Evolutionary conservation across 2,797 vertebrate species (phyloP).

Genomic region (Delichon dasypus): DNA sequence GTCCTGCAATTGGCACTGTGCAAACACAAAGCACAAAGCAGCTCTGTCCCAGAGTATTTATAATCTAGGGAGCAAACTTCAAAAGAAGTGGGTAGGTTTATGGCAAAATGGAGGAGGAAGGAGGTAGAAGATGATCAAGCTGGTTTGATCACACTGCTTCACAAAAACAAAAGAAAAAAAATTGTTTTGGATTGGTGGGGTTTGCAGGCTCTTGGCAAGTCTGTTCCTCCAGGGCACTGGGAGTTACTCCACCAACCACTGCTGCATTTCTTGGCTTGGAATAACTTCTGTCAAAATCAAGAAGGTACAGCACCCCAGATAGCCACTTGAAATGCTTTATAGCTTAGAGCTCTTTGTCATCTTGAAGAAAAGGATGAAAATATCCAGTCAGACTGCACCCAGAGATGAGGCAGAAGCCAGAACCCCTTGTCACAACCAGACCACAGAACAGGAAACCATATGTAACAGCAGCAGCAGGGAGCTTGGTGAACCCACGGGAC

Average conservation of each 20-base stretch:
- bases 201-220: not conserved
- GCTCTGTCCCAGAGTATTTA: not conserved
- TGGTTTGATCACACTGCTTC: not conserved
- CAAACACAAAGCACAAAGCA: conserved; percentile 23
- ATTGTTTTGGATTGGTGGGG: not conserved
- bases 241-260: not conserved
- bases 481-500: rapidly evolving
- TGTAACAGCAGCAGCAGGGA: rapidly evolving
- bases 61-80: conserved; percentile 1
- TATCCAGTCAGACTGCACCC: not conserved
- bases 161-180: not conserved
- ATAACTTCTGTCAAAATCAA: not conserved
- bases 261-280: not conserved
- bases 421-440: rapidly evolving
- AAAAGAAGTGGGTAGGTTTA: not conserved
- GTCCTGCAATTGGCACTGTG: not conserved
- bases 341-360: not conserved
- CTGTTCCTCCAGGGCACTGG: not conserved
- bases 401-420: not conserved
- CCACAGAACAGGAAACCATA: rapidly evolving
- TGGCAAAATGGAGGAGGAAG: not conserved
- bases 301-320: rapidly evolving
- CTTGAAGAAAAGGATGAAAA: not conserved
- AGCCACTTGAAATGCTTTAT: not conserved
- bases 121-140: not conserved